These are phyloP conservation scores for Gymnothorax javanicus DNA, from an alignment of 2,797 vertebrate genomes.

Conservation along the genomic window DNA sequence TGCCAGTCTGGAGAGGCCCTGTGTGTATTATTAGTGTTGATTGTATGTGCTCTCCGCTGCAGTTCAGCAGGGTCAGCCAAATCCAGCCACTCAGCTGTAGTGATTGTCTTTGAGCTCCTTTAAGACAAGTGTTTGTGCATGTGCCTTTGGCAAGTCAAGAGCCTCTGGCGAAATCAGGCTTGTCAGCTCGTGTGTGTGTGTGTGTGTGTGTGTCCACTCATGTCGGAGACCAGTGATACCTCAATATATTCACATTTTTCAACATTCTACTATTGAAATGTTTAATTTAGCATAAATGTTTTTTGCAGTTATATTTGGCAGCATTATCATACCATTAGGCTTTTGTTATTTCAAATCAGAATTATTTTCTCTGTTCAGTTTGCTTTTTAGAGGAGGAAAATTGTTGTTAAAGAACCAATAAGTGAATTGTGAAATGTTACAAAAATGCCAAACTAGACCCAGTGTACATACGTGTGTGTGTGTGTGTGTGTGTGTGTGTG, in stretches of 20 bases:
- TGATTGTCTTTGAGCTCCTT: not conserved
- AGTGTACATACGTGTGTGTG: not conserved
- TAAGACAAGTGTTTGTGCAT: not conserved
- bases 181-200: conserved; percentile 2
- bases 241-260: too few relatives aligned
- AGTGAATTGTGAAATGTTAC: too few relatives aligned
- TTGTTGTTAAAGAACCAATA: too few relatives aligned
- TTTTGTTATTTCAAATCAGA: too few relatives aligned
- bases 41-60: not conserved
- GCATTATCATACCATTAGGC: too few relatives aligned
- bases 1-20: conserved; percentile 43
- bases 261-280: too few relatives aligned
- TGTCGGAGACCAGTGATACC: too few relatives aligned
- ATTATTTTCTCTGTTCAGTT: too few relatives aligned
- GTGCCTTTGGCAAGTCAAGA: not conserved
- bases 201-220: conserved; percentile 52
- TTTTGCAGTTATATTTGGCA: too few relatives aligned
- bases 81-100: not conserved
- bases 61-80: not conserved
- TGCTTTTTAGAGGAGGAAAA: too few relatives aligned
- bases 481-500: not conserved
- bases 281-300: too few relatives aligned
- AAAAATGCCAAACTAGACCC: too few relatives aligned
- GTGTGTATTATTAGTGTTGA: conserved; percentile 56
- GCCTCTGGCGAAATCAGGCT: not conserved